Conservation (phyloP, 2,888 invertebrate species). For the Drosophila kambysellisi region DNA sequence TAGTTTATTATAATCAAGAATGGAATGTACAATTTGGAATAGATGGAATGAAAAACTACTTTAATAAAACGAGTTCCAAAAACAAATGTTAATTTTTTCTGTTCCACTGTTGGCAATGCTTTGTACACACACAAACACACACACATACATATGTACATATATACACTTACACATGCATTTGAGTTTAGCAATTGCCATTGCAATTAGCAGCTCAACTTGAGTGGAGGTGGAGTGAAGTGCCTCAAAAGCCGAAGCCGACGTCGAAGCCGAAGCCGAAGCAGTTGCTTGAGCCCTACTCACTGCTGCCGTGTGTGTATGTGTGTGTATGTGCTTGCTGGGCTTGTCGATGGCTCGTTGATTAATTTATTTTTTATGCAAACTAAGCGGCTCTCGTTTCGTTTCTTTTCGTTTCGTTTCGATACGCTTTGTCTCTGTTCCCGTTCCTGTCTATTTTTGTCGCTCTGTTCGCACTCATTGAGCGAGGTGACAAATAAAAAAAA, state of each 20-base stretch:
- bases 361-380: conserved; percentile 75
- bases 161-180: conserved; percentile 30
- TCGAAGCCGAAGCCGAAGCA: conserved; percentile 29
- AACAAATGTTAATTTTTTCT: neutral
- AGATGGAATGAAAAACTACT: neutral
- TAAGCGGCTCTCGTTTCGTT: conserved; percentile 57
- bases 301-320: conserved; percentile 2
- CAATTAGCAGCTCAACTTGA: conserved; percentile 80
- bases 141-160: neutral
- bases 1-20: neutral
- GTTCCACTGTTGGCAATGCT: conserved; percentile 46
- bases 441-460: neutral
- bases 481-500: conserved; percentile 67
- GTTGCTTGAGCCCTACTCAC: conserved; percentile 31
- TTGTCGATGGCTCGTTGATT: conserved; percentile 66
- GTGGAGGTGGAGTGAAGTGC: conserved; percentile 65
- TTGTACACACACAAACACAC: conserved; percentile 9
- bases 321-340: conserved; percentile 22
- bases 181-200: conserved; percentile 70
- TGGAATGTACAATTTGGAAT: neutral
- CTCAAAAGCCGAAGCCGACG: conserved; percentile 40
- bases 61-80: neutral
- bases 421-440: conserved; percentile 4
- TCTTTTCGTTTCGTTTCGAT: conserved; percentile 20
- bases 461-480: conserved; percentile 1